Conservation (phyloP, 2,113 vertebrate species). For the Diadophis punctatus region DNA sequence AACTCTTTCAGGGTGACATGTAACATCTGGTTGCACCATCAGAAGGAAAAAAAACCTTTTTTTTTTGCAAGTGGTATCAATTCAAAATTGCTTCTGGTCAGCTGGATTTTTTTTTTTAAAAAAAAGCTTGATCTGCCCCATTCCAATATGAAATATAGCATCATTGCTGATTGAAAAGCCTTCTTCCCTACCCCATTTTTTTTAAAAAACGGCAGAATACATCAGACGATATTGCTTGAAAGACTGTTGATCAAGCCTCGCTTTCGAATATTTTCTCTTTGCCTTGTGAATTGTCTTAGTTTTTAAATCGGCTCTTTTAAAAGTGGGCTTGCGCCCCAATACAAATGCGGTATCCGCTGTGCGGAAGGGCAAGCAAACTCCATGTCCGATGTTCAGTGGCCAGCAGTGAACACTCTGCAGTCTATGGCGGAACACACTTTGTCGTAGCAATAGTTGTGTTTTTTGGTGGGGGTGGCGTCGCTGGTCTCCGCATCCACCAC, state of each 20-base stretch:
- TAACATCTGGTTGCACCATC: conserved; percentile 65
- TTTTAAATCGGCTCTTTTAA: conserved; percentile 17
- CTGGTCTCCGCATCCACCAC: conserved; percentile 86
- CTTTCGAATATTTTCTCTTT: conserved; percentile 45
- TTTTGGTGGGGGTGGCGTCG: conserved; percentile 91
- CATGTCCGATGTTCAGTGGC: conserved; percentile 56
- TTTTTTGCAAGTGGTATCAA: conserved; percentile 55
- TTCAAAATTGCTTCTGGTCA: conserved; percentile 36
- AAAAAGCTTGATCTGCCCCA: conserved; percentile 43
- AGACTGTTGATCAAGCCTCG: conserved; percentile 47
- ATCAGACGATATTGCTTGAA: conserved; percentile 57
- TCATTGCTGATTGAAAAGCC: conserved; percentile 33
- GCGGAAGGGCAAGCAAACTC: not conserved
- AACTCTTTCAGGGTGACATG: conserved; percentile 62
- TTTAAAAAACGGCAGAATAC: conserved; percentile 20
- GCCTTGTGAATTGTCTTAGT: conserved; percentile 34
- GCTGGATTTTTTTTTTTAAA: conserved; percentile 26
- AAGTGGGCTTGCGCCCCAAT: conserved; percentile 20
- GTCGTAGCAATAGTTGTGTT: conserved; percentile 85
- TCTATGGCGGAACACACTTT: conserved; percentile 74
- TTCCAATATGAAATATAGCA: conserved; percentile 9
- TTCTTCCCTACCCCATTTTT: conserved; percentile 14
- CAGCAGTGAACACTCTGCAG: conserved; percentile 67
- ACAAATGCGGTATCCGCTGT: conserved; percentile 4
- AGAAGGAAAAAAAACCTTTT: conserved; percentile 28